Evolutionary conservation across 2,888 invertebrate genomes (phyloP).

Genomic region (Sarcophaga caerulescens): DNA sequence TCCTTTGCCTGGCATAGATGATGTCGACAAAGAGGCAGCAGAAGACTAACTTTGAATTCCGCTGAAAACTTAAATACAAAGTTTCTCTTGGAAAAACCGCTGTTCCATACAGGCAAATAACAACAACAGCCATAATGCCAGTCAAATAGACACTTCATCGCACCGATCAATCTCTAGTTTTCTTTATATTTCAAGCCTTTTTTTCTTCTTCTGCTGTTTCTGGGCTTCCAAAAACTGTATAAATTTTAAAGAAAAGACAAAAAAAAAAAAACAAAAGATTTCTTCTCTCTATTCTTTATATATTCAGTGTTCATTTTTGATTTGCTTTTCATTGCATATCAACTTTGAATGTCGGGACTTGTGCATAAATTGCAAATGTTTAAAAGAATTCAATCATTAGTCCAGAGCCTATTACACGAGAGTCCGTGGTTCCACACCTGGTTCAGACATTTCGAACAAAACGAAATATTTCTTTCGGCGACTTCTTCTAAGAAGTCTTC

Average conservation of each 20-base stretch:
- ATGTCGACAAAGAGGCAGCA: constrained; percentile 1
- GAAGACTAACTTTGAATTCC: constrained; percentile 53
- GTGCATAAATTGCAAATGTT: not conserved
- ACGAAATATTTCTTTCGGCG: too few species aligned
- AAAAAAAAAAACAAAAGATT: constrained; percentile 38
- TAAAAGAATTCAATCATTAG: not conserved
- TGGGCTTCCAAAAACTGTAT: constrained; percentile 49
- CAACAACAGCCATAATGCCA: constrained; percentile 18
- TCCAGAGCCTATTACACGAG: too few species aligned
- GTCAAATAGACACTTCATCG: constrained; percentile 69
- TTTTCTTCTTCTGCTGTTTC: not conserved
- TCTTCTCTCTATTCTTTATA: constrained; percentile 15
- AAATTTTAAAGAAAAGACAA: too few species aligned
- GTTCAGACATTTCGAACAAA: too few species aligned
- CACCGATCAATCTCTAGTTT: constrained; percentile 66
- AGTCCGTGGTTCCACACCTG: too few species aligned
- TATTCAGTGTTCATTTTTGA: constrained; percentile 29
- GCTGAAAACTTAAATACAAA: constrained; percentile 62
- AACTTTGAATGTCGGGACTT: not conserved
- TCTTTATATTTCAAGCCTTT: constrained; percentile 33
- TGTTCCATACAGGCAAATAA: constrained; percentile 53
- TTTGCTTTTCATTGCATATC: constrained; percentile 54
- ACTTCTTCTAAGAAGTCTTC: too few species aligned
- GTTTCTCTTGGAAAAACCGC: constrained; percentile 64
- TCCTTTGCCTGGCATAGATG: constrained; percentile 9